Base-by-base conservation (phyloP, 1,140 invertebrate species). In the Drosophila paulistorum region DNA sequence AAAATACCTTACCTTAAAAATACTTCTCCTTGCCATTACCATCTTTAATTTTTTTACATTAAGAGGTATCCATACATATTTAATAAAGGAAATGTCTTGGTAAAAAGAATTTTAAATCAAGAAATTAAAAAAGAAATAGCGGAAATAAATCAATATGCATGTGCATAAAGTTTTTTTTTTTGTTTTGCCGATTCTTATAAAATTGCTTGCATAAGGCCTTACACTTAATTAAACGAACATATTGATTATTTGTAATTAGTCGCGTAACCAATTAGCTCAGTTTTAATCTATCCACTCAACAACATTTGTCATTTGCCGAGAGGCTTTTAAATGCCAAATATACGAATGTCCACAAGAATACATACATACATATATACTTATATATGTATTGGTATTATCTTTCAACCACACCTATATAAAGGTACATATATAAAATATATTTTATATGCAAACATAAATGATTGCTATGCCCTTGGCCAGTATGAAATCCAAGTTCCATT, bases 401-500 rank as follows among this genome's bases (percentile, higher is more conserved):
- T 51, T 10, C 45, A 23, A 51, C 45, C 45, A 17, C 45, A 48
- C 45, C 45, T 51, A 20, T 11, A 51, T 23, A 14, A 5, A 11
- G 10, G 7, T 10, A 48, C 6, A 20, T 48, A 51, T 45, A 14
- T 45, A 14, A 6, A 45, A 45, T 45, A 68, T 65, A 66, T 71
- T 63, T 67, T 64, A 61, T 54, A 59, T 42, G 51, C 45, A 59
- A 35, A 39, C 14, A 26, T 30, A 62, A 67, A 57, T 67, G 68
- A 78, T 77, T 77, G 77, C 66, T 67, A 72, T 71, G 74, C 75
- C 68, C 68, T 77, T 72, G 75, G 75, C 74, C 65, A 76, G 59
- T 68, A 33, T 51, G 41, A 66, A 63, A 71, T 59, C 57, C 63
- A 62, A 63, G 51, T 71, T 65, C 42, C 74, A 58, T 67, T 78